Percentiles rank a stretch among this genome's conserved stretches.
phyloP scores from a whole-genome alignment of 1,140 invertebrate genomes.

The Caenorhabditis elegans region DNA sequence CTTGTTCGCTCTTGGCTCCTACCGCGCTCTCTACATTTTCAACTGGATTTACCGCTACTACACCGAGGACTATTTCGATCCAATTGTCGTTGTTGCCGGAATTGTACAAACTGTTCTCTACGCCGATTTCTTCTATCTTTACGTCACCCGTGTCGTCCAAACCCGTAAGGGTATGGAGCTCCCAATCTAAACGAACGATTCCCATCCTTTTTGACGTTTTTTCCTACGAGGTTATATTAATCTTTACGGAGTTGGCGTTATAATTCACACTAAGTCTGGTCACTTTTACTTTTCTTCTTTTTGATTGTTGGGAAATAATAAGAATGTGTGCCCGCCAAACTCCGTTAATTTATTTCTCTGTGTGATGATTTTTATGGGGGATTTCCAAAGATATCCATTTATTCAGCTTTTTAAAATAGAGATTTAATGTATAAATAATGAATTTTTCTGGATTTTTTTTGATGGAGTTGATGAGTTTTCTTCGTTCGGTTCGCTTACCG shows the following conservation, averaged over 20 bases:
- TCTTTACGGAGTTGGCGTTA: neutral
- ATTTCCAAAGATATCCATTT: neutral
- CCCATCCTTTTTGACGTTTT: neutral
- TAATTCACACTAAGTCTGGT: neutral
- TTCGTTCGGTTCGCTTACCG: neutral
- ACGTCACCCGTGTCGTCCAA: slow-evolving; percentile 85
- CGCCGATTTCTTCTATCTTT: slow-evolving; percentile 99
- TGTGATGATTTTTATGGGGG: neutral
- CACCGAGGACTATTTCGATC: slow-evolving; percentile 86
- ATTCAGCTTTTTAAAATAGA: neutral
- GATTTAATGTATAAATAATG: slow-evolving; percentile 24
- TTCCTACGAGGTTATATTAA: slow-evolving; percentile 14
- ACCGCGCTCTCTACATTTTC: slow-evolving; percentile 89
- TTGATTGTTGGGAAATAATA: neutral
- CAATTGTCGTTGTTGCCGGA: slow-evolving; percentile 83
- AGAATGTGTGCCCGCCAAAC: neutral
- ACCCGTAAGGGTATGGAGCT: slow-evolving; percentile 55
- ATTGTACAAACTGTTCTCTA: slow-evolving; percentile 89
- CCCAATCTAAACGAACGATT: slow-evolving; percentile 46
- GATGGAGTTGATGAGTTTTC: too few species aligned
- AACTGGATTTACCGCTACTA: slow-evolving; percentile 98
- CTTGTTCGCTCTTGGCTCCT: slow-evolving; percentile 88
- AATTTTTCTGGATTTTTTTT: neutral
- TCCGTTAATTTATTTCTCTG: slow-evolving; percentile 17
- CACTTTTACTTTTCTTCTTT: neutral